phyloP scores from a whole-genome alignment of 2,113 vertebrate genomes.

The Odocoileus virginianus region DNA sequence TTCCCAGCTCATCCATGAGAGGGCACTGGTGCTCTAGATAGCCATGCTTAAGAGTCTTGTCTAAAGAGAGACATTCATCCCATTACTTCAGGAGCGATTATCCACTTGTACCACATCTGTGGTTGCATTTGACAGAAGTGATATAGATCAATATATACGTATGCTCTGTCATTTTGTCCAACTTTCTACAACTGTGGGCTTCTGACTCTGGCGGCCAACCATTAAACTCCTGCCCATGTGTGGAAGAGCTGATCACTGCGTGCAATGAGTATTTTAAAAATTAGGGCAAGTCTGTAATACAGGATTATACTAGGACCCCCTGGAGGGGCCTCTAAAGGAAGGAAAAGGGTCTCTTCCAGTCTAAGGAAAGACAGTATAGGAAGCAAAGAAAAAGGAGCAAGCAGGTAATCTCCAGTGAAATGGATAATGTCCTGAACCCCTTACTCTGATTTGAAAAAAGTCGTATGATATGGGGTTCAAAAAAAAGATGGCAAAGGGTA shows the following conservation, averaged over 20 bases:
- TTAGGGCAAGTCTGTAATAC: neutral
- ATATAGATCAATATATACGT: neutral
- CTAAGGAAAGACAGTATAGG: neutral
- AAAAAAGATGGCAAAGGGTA: neutral
- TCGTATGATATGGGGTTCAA: neutral
- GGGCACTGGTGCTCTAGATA: conserved; percentile 62
- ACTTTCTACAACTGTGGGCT: neutral
- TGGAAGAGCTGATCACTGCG: neutral
- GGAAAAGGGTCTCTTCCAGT: neutral
- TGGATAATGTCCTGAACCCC: neutral
- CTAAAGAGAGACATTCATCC: neutral
- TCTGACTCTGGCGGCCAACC: neutral
- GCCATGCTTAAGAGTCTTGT: neutral
- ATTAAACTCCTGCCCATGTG: neutral
- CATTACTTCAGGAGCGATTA: neutral
- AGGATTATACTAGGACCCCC: neutral
- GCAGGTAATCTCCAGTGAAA: neutral
- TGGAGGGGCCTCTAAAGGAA: neutral
- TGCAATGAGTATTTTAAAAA: neutral
- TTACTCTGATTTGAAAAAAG: neutral
- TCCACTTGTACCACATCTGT: neutral
- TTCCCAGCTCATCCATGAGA: conserved; percentile 61
- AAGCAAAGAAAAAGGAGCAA: neutral
- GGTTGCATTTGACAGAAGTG: neutral
- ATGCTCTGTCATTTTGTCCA: neutral